Conservation (phyloP, 2,113 vertebrate species). For the Acrocephalus arundinaceus region DNA sequence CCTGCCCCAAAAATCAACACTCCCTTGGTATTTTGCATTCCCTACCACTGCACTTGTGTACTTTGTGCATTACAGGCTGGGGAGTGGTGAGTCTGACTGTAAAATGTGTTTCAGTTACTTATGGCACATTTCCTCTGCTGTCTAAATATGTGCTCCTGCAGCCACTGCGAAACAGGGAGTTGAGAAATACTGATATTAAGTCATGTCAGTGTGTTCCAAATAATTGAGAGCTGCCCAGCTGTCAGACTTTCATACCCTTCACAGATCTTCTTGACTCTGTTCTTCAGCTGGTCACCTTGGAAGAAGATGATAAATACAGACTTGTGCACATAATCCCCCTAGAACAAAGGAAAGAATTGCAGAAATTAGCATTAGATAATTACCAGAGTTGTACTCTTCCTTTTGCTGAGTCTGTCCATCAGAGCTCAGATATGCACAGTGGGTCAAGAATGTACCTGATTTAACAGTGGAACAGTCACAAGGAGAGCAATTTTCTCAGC, state of each 20-base stretch:
- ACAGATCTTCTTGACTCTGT: constrained; percentile 97
- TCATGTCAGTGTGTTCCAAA: not conserved
- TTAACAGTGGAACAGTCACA: not conserved
- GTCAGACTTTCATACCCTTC: constrained; percentile 82
- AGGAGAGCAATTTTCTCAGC: not conserved
- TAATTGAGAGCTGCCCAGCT: not conserved
- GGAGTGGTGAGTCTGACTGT: not conserved
- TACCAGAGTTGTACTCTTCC: not conserved
- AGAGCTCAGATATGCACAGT: not conserved
- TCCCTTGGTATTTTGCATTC: not conserved
- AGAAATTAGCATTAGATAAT: not conserved
- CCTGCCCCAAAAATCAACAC: not conserved
- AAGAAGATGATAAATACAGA: constrained; percentile 99
- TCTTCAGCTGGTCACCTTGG: constrained; percentile 98
- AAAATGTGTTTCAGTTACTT: not conserved
- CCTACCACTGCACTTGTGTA: not conserved
- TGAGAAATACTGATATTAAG: not conserved
- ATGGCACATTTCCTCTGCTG: not conserved
- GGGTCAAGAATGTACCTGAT: not conserved
- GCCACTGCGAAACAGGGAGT: not conserved
- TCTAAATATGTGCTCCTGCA: not conserved
- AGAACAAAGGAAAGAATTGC: not conserved
- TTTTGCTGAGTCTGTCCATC: not conserved
- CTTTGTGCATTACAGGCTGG: not conserved
- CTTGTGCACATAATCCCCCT: constrained; percentile 97